Conservation (phyloP, 2,888 invertebrate genomes). For the Drosophila koepferae region DNA sequence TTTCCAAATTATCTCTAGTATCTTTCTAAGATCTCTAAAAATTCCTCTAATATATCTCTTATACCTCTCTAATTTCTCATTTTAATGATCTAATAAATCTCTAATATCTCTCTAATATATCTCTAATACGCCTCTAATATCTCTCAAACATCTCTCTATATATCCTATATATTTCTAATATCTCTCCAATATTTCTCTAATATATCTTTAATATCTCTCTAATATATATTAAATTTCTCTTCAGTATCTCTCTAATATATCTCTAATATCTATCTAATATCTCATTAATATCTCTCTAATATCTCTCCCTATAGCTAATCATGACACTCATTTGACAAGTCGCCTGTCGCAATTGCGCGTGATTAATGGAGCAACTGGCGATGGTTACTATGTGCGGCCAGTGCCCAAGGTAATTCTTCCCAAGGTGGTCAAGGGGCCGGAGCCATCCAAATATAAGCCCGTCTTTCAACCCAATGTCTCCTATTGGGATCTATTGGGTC, state of each 20-base stretch:
- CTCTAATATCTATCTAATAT: background rate
- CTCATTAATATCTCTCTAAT: background rate
- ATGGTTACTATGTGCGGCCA: conserved; percentile 42
- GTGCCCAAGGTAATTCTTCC: background rate
- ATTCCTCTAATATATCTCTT: no score
- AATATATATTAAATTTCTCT: no score
- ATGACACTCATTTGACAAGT: conserved; percentile 19
- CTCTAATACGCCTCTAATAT: no score
- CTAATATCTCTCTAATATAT: no score
- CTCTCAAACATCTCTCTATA: no score
- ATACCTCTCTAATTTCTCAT: no score
- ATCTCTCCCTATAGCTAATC: conserved; percentile 4
- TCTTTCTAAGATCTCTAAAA: no score
- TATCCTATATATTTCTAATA: no score
- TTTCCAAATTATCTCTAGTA: no score
- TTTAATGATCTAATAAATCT: no score
- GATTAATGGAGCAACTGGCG: conserved; percentile 45
- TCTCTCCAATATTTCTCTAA: no score
- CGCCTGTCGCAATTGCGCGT: conserved; percentile 22
- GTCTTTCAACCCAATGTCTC: conserved; percentile 12
- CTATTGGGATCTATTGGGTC: conserved; percentile 23
- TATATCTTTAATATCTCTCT: background rate
- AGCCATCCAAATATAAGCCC: conserved; percentile 6
- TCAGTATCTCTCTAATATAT: no score
- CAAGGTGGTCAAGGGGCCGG: background rate